Conservation (phyloP, 2,113 vertebrate species). For the Loxodonta africana region DNA sequence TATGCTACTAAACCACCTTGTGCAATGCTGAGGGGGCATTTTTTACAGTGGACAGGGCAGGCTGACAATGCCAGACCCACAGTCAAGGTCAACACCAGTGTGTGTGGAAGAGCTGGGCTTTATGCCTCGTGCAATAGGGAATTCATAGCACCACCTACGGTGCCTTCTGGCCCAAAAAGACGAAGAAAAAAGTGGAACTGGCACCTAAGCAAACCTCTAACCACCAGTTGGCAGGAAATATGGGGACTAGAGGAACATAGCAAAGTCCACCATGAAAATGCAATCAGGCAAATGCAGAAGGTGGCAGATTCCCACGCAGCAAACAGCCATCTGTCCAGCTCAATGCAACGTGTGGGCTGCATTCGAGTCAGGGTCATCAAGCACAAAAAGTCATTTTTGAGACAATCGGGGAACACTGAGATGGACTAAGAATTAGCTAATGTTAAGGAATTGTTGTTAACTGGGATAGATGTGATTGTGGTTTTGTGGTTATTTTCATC, state of each 20-base stretch:
- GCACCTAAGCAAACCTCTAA: not conserved
- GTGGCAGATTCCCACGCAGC: rapidly evolving
- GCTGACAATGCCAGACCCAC: no score
- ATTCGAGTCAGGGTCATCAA: not conserved
- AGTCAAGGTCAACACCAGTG: no score
- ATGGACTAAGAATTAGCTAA: not conserved
- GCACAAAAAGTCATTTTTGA: not conserved
- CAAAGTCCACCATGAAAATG: not conserved
- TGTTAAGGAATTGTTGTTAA: not conserved
- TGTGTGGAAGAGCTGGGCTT: no score
- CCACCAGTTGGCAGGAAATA: no score
- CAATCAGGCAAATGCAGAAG: not conserved
- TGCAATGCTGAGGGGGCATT: not conserved
- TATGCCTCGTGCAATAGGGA: not conserved
- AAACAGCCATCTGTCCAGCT: not conserved
- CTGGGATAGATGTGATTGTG: not conserved
- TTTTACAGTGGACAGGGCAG: no score
- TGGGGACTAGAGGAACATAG: not conserved
- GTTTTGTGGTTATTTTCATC: not conserved
- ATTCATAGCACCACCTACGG: not conserved
- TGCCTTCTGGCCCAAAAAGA: not conserved
- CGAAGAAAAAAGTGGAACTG: not conserved
- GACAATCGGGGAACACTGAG: not conserved
- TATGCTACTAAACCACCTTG: not conserved
- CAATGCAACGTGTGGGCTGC: not conserved